Base-by-base conservation (phyloP, 2,888 invertebrate genomes). In the Perdita meconis region DNA sequence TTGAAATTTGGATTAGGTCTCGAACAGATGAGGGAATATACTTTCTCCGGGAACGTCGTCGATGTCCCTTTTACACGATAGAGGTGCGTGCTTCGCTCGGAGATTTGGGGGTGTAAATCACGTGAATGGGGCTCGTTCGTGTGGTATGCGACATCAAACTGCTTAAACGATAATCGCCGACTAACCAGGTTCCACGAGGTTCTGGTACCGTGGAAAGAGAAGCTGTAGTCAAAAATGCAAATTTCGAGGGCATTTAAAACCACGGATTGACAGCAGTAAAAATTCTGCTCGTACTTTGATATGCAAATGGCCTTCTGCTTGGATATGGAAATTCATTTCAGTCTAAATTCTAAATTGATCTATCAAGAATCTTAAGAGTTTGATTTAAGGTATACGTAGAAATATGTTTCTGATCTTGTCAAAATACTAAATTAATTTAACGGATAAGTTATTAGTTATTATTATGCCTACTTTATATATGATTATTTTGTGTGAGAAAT, bases 1-100 rank as follows among this genome's bases (percentile, higher is more conserved):
- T 83, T 84, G 86, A 87, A 90, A 87, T 89, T 89, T 88, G 87
- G 87, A 90, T 89, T 88, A 88, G 84, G 79, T 65, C 50, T n/a
- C 12, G 6, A 12, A 19, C 36, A 8, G 12, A 10, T 13, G 22
- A 36, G 44, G 30, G 42, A 8, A n/a, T 19, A 22, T 24, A 40
- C 30, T 42, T 60, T 22, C 78, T 56, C 10, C 50, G 19, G n/a
- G 65, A 53, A 57, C 68, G 55, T 30, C 42, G 65, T 8, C 61
- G 73, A 68, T 66, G 57, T 57, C 82, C 80, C 72, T 82, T 82
- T 73, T 30, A 12, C 42, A 30, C 8, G 13, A 13, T 34, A 1
- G 74, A 42, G 60, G 59, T 19, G 44, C 8, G 22, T 47, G 19
- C 19, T 42, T 24, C 34, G 56, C 13, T 13, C 10, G 24, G 51